Percentiles rank a stretch among this genome's conserved stretches.
phyloP scores from a whole-genome alignment of 2,113 vertebrate species.

The Ellobius talpinus region DNA sequence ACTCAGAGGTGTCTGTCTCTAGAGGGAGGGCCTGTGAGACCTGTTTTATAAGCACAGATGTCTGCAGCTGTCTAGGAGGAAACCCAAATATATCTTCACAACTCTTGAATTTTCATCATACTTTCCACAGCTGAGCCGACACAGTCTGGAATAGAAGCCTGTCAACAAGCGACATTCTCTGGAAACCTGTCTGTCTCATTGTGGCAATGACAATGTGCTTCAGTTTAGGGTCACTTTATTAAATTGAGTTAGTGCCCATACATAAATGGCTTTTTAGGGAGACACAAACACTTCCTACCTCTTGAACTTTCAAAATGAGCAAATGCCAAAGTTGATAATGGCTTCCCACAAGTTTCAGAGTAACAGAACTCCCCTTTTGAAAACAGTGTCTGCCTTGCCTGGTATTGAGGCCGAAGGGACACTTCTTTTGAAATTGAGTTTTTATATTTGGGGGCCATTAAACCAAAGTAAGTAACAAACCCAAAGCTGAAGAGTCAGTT shows the following conservation, averaged over 20 bases:
- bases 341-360: slow-evolving; percentile 10
- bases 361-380: not conserved
- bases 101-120: slow-evolving; percentile 29
- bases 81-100: not conserved
- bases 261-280: slow-evolving; percentile 17
- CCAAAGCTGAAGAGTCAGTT: not conserved
- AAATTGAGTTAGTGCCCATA: not conserved
- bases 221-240: slow-evolving; percentile 35
- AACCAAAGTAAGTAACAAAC: not conserved
- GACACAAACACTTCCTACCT: not conserved
- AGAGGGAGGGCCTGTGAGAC: not conserved
- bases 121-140: not conserved
- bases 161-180: not conserved
- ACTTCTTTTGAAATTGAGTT: not conserved
- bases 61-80: not conserved
- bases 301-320: slow-evolving; percentile 21
- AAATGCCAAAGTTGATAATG: not conserved
- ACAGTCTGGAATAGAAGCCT: slow-evolving; percentile 16
- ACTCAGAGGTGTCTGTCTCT: not conserved
- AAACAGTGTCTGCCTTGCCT: not conserved
- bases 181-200: slow-evolving; percentile 28
- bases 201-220: not conserved
- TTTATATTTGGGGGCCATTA: not conserved
- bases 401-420: not conserved
- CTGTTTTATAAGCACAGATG: not conserved